phyloP scores from a whole-genome alignment of 1,140 invertebrate species.

The Muscidifurax raptorellus region DNA sequence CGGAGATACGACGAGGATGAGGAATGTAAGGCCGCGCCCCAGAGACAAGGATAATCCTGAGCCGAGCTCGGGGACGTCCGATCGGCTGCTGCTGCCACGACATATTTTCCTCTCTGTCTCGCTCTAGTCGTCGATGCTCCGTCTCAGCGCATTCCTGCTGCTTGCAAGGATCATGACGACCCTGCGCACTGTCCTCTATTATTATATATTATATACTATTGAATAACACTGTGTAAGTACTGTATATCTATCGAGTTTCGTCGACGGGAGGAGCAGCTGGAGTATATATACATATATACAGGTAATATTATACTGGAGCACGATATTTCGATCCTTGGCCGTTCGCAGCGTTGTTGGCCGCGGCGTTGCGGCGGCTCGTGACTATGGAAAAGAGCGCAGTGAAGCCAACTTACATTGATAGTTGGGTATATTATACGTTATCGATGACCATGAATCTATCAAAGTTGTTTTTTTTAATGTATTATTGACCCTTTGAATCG shows the following conservation, averaged over 20 bases:
- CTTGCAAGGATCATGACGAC: not conserved
- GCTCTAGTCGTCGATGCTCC: not conserved
- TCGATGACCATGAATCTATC: too few relatives aligned
- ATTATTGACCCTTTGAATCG: too few relatives aligned
- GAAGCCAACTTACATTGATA: too few relatives aligned
- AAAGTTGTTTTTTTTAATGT: too few relatives aligned
- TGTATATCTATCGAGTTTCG: not conserved
- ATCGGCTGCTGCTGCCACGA: not conserved
- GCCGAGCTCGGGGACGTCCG: not conserved
- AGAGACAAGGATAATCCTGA: not conserved
- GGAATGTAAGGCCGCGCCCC: not conserved
- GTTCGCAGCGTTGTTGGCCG: too few relatives aligned
- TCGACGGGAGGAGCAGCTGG: not conserved
- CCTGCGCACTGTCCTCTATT: too few relatives aligned
- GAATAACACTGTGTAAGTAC: not conserved
- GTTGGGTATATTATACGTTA: too few relatives aligned
- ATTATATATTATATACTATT: not conserved
- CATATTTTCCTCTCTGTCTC: not conserved
- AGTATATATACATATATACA: too few relatives aligned
- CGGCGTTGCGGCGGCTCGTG: too few relatives aligned
- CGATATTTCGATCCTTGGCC: too few relatives aligned
- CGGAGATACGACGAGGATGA: not conserved
- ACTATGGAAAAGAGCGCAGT: too few relatives aligned
- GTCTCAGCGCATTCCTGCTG: not conserved
- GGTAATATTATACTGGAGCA: too few relatives aligned